A percentile compares a stretch with the other conserved stretches of the same genome.
Conservation (phyloP, 1,140 invertebrate genomes). For the Nasonia vitripennis region DNA sequence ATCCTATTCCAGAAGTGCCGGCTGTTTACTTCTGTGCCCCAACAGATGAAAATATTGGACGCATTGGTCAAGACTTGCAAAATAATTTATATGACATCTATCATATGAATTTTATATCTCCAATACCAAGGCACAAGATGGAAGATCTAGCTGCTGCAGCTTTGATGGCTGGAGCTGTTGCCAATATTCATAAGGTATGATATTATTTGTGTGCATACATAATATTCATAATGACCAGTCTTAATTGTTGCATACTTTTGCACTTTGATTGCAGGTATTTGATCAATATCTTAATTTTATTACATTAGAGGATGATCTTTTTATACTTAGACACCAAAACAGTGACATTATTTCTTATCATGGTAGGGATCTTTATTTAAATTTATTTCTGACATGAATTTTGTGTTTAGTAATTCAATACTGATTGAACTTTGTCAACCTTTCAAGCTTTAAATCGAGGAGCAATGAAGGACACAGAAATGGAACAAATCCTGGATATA, state of each 20-base stretch:
- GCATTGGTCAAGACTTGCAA: slow-evolving; percentile 95
- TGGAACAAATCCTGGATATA: slow-evolving; percentile 94
- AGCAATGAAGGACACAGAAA: slow-evolving; percentile 96
- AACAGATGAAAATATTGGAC: slow-evolving; percentile 96
- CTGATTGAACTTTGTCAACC: background rate
- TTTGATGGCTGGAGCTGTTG: slow-evolving; percentile 90
- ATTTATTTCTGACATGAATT: slow-evolving; percentile 23
- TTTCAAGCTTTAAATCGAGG: slow-evolving; percentile 91
- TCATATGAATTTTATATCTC: slow-evolving; percentile 98
- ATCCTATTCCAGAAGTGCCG: slow-evolving; percentile 97
- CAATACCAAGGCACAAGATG: slow-evolving; percentile 94
- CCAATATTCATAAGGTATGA: slow-evolving; percentile 91
- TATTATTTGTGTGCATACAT: background rate
- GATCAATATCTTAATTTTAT: slow-evolving; percentile 99
- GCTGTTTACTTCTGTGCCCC: slow-evolving; percentile 99
- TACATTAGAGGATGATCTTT: slow-evolving; percentile 98
- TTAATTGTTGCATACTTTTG: background rate
- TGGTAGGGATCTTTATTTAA: slow-evolving; percentile 75
- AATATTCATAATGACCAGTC: slow-evolving; percentile 17
- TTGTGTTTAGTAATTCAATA: slow-evolving; percentile 35
- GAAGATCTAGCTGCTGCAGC: slow-evolving; percentile 97
- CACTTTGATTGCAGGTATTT: slow-evolving; percentile 79
- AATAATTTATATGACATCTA: slow-evolving; percentile 96
- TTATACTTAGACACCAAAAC: slow-evolving; percentile 94
- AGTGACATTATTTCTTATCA: slow-evolving; percentile 95